A percentile compares a stretch with the other conserved stretches of the same genome.
These are phyloP conservation scores for Amblyjoppa proteus DNA, from an alignment of 2,888 invertebrate genomes.

Conservation along the genomic window DNA sequence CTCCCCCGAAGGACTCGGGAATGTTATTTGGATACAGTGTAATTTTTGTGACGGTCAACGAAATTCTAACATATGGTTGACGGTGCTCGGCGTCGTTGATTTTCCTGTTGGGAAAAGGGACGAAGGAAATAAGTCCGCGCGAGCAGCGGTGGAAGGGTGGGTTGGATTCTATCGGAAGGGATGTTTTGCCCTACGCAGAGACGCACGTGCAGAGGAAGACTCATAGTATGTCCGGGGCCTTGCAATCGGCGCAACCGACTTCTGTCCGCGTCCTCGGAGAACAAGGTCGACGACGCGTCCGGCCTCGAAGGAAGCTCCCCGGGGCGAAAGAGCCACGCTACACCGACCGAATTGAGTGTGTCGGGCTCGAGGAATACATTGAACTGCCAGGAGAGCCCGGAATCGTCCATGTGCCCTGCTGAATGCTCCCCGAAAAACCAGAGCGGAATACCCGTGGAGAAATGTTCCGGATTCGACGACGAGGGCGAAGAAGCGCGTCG, in stretches of 20 bases:
- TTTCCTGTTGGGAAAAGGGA: not conserved
- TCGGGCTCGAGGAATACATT: constrained; percentile 31
- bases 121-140: not conserved
- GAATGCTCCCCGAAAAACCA: constrained; percentile 57
- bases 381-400: constrained; percentile 35
- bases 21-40: constrained; percentile 25
- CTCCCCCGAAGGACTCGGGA: constrained; percentile 43
- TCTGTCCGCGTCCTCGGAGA: constrained; percentile 18
- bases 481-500: not conserved
- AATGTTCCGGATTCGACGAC: constrained; percentile 17
- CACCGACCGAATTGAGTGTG: constrained; percentile 4
- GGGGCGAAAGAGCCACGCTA: constrained; percentile 4
- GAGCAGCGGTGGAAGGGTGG: not conserved
- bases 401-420: constrained; percentile 23
- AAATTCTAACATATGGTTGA: constrained; percentile 58
- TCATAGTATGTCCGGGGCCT: constrained; percentile 74
- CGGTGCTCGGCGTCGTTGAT: constrained; percentile 9
- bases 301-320: constrained; percentile 21
- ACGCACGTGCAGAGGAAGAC: constrained; percentile 69
- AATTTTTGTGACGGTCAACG: constrained; percentile 63
- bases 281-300: constrained; percentile 33
- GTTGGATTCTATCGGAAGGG: not conserved
- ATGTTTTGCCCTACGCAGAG: constrained; percentile 67
- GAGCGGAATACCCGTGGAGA: constrained; percentile 33
- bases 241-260: constrained; percentile 73